Evolutionary conservation across 2,797 vertebrate species (phyloP).

Genomic region (Eurystomus glaucurus): DNA sequence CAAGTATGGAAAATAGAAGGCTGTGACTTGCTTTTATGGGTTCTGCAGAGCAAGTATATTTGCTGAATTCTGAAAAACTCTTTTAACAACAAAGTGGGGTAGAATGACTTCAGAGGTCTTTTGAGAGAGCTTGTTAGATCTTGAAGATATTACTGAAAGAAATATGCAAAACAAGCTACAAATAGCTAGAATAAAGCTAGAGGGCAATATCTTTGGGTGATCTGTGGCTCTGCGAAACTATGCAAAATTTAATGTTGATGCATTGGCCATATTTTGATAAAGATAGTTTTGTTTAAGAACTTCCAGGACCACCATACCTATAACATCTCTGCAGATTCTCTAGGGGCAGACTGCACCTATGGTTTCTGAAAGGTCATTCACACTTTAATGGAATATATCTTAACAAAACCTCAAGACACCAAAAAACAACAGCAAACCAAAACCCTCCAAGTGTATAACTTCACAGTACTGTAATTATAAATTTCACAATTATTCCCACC

Average conservation of each 20-base stretch:
- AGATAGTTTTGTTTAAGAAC: not conserved
- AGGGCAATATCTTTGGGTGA: not conserved
- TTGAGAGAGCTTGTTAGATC: not conserved
- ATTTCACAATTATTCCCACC: not conserved
- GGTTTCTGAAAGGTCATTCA: not conserved
- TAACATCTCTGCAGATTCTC: not conserved
- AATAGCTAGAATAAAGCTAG: not conserved
- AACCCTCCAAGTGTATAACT: not conserved
- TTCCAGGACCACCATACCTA: not conserved
- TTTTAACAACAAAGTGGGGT: not conserved
- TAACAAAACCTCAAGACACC: fast-evolving
- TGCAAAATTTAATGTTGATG: not conserved
- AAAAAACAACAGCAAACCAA: not conserved
- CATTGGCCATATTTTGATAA: not conserved
- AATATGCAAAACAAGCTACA: not conserved
- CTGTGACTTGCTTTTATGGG: not conserved
- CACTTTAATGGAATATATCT: not conserved
- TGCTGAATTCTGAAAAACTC: not conserved
- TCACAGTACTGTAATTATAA: not conserved
- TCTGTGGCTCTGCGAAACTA: not conserved
- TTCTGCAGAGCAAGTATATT: not conserved
- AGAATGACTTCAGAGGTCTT: not conserved
- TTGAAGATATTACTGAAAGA: not conserved
- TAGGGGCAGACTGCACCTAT: not conserved
- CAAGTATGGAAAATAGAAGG: not conserved